Base-by-base conservation (phyloP, 30 jellyfish, hydroid and myxozoan species). In the Mastigias papua region DNA sequence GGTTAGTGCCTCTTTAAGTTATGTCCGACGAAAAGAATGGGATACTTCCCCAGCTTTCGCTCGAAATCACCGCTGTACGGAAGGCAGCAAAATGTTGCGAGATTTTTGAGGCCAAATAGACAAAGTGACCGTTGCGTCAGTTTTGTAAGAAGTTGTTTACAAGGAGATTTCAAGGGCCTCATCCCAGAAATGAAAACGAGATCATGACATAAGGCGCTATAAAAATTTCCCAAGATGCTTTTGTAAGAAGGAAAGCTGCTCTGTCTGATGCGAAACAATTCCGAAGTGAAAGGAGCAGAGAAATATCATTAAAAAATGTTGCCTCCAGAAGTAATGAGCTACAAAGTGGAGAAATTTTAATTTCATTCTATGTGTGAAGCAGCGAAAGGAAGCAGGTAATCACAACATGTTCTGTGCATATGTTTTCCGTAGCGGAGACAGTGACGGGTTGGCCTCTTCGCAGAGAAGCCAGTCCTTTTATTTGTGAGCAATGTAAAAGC, bases 141-240 rank as follows among this genome's bases (percentile, higher is more conserved):
- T n/a, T n/a, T n/a, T n/a, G n/a, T n/a, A n/a, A n/a, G n/a, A n/a
- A n/a, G n/a, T n/a, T n/a, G n/a, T n/a, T n/a, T n/a, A n/a, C n/a
- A n/a, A n/a, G n/a, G n/a, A n/a, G n/a, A n/a, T n/a, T n/a, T n/a
- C n/a, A n/a, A n/a, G n/a, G 21, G 70, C 63, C 68, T 72, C 83
- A 72, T 72, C 0, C 21, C 69, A 34, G 21, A 0, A 21, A 25
- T 28, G 89, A 21, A 79, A 79, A 58, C 2, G 89, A 79, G 89
- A 70, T 80, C 51, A 79, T 79, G 89, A 79, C 89, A 79, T 79
- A 79, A 79, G 89, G 89, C 89, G 11, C 70, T 57, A 34, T 48
- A 27, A 49, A 79, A 79, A 75, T 79, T 79, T 79, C 89, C 89
- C 89, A 79, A 72, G 89, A 79, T 79, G 89, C 89, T 66, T 50